A percentile compares a stretch with the other conserved stretches of the same genome.
phyloP scores from a whole-genome alignment of 2,113 vertebrate species.

The Megaceryle torquata region DNA sequence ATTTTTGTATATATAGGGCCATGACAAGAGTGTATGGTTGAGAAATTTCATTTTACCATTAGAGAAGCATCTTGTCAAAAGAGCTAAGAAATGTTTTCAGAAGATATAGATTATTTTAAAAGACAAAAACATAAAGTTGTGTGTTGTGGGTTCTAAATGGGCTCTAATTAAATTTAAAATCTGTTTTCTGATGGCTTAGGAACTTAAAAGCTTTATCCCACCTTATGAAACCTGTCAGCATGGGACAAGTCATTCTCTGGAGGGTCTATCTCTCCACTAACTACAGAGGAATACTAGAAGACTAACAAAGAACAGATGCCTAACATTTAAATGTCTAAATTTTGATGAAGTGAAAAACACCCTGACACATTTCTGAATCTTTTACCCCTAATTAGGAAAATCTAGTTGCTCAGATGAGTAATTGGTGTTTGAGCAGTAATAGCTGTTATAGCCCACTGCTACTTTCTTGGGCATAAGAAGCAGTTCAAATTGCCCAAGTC shows the following conservation, averaged over 20 bases:
- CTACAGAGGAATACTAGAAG: not conserved
- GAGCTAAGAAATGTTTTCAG: not conserved
- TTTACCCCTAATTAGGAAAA: conserved; percentile 27
- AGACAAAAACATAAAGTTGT: not conserved
- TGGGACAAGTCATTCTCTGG: not conserved
- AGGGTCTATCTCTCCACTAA: not conserved
- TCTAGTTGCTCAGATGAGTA: conserved; percentile 5
- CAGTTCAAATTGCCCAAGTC: not conserved
- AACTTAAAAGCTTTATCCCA: not conserved
- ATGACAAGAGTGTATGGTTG: not conserved
- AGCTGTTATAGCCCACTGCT: conserved; percentile 30
- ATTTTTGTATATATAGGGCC: not conserved
- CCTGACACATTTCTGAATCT: conserved; percentile 20
- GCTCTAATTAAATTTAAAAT: not conserved
- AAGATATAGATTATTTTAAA: not conserved
- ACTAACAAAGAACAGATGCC: conserved; percentile 1
- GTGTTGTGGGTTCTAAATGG: not conserved
- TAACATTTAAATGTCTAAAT: not conserved
- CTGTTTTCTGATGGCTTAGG: not conserved
- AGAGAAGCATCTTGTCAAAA: not conserved
- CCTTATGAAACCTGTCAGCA: not conserved
- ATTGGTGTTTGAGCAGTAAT: conserved; percentile 13
- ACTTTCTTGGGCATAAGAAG: conserved; percentile 34
- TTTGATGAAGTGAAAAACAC: conserved; percentile 12
- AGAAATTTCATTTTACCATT: not conserved